Conservation (phyloP, 2,113 vertebrate genomes). For the Jaculus jaculus region DNA sequence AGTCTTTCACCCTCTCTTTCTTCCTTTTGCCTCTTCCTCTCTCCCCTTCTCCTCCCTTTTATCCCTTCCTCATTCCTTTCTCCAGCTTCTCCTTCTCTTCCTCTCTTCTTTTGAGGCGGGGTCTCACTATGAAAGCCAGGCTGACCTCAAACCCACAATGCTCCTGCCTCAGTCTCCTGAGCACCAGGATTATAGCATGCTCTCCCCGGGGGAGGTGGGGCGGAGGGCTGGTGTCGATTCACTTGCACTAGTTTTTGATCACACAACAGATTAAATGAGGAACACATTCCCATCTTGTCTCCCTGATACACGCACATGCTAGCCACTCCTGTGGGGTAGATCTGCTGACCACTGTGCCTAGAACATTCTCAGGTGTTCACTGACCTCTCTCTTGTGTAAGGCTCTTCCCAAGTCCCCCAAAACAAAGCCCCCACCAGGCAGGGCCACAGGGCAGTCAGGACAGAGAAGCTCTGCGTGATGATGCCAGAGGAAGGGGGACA, state of each 20-base stretch:
- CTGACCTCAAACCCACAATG: too few relatives aligned
- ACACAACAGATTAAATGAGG: neutral
- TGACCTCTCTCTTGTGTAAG: neutral
- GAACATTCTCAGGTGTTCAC: neutral
- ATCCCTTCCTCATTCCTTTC: too few relatives aligned
- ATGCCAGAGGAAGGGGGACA: conserved; percentile 65
- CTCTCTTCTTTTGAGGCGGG: too few relatives aligned
- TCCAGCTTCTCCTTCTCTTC: too few relatives aligned
- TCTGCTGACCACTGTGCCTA: neutral
- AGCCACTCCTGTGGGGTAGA: neutral
- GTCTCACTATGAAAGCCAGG: too few relatives aligned
- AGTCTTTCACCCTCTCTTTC: neutral
- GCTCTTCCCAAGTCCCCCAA: neutral
- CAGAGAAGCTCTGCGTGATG: conserved; percentile 71
- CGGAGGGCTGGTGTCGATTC: neutral
- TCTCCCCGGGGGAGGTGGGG: too few relatives aligned
- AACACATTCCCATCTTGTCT: neutral
- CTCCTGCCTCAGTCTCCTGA: too few relatives aligned
- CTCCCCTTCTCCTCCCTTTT: neutral
- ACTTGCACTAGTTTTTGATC: conserved; percentile 13
- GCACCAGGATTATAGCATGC: too few relatives aligned
- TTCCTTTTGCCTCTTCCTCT: neutral
- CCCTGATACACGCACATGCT: neutral
- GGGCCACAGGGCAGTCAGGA: conserved; percentile 48
- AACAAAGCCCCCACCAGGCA: neutral